A percentile compares a stretch with the other conserved stretches of the same genome.
Evolutionary conservation across 2,113 vertebrate genomes (phyloP).

Genomic region (Pampusana beccarii): DNA sequence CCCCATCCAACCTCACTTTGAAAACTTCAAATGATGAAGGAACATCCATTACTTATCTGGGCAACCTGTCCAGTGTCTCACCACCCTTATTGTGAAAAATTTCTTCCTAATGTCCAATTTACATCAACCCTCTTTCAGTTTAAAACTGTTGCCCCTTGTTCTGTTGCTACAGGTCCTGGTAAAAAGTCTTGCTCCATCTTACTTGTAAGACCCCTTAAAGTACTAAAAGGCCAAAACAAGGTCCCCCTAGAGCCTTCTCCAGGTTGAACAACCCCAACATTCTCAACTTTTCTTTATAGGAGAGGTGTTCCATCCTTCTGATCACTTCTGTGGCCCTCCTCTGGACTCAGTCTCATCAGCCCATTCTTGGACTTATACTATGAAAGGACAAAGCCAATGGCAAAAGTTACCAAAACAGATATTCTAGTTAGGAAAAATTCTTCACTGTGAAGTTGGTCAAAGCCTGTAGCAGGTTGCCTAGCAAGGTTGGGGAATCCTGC

Average conservation of each 20-base stretch:
- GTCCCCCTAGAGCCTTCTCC: background rate
- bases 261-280: background rate
- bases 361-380: accelerated
- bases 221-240: background rate
- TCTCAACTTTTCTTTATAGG: background rate
- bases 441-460: background rate
- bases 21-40: background rate
- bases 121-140: no score
- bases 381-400: background rate
- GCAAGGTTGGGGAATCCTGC: background rate
- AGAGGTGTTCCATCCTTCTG: no score
- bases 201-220: background rate
- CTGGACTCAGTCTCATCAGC: background rate
- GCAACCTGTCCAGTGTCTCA: background rate
- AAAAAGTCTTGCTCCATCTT: background rate
- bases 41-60: background rate
- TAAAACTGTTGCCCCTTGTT: no score
- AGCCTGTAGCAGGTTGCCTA: background rate
- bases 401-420: background rate
- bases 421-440: background rate
- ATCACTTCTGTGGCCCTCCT: background rate
- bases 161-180: background rate
- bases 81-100: no score
- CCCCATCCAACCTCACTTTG: background rate
- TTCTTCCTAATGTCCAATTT: no score